Conservation (phyloP, 2,113 vertebrate genomes). For the Eulemur rufifrons region DNA sequence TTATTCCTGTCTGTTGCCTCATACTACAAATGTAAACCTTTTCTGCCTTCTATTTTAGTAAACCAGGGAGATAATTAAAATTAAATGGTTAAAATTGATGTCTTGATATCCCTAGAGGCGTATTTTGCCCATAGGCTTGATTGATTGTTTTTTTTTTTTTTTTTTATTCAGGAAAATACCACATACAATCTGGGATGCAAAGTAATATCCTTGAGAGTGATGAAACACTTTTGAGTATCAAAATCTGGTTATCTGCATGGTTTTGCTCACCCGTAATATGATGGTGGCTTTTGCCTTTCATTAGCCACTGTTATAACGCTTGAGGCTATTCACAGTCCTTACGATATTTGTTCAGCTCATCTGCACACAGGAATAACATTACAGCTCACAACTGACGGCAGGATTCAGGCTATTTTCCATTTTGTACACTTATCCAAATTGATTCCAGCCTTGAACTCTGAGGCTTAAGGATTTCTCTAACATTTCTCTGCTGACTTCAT, state of each 20-base stretch:
- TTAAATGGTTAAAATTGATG: background rate
- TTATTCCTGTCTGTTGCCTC: background rate
- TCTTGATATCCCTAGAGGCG: rapidly evolving
- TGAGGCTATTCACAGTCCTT: background rate
- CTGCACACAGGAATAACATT: background rate
- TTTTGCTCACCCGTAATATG: background rate
- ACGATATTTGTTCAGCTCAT: background rate
- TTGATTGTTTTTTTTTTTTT: background rate
- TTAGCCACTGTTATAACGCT: background rate
- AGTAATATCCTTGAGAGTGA: background rate
- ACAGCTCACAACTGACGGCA: background rate
- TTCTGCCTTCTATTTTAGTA: background rate
- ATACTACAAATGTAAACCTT: background rate
- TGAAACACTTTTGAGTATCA: background rate
- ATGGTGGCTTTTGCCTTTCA: background rate
- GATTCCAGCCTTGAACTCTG: background rate
- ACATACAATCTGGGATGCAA: background rate
- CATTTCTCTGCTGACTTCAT: background rate
- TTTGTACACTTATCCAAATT: background rate
- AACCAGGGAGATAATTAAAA: background rate
- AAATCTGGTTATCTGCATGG: background rate
- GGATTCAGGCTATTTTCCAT: background rate
- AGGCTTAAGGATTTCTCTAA: background rate
- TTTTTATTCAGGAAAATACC: background rate
- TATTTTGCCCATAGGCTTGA: background rate